Evolutionary conservation across 2,888 invertebrate genomes (phyloP).

Genomic region (Volucella inflata): DNA sequence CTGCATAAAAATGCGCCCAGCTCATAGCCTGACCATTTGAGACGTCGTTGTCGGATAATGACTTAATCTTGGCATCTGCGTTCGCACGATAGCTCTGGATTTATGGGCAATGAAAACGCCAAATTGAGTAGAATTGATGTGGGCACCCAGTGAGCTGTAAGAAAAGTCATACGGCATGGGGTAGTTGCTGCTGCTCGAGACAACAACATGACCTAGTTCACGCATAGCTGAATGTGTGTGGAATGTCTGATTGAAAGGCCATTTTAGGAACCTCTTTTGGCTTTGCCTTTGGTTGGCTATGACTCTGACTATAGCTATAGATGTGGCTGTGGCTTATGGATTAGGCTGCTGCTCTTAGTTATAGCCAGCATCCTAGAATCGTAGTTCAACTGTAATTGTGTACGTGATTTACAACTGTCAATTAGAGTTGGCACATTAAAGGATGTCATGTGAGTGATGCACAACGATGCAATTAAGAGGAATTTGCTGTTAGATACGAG

Average conservation of each 20-base stretch:
- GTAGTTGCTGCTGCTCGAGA: not conserved
- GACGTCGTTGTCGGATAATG: constrained; percentile 53
- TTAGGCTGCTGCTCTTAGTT: constrained; percentile 22
- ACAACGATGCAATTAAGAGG: constrained; percentile 67
- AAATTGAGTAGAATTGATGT: constrained; percentile 8
- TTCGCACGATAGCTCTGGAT: constrained; percentile 15
- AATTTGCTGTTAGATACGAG: constrained; percentile 54
- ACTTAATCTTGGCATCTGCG: constrained; percentile 61
- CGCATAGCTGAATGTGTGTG: constrained; percentile 20
- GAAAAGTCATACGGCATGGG: constrained; percentile 33
- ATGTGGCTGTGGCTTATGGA: constrained; percentile 38
- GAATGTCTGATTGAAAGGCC: constrained; percentile 27
- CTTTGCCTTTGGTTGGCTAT: constrained; percentile 5
- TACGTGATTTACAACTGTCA: constrained; percentile 73
- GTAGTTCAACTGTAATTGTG: constrained; percentile 46
- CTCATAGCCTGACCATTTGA: constrained; percentile 23
- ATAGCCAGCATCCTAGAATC: constrained; percentile 63
- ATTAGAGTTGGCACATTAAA: constrained; percentile 68
- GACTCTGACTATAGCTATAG: constrained; percentile 42
- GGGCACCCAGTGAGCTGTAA: constrained; percentile 45
- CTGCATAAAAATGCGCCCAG: constrained; percentile 67
- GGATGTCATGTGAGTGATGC: constrained; percentile 57
- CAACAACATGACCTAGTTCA: constrained; percentile 43
- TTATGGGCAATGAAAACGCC: too few species aligned
- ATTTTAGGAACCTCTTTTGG: constrained; percentile 31